Evolutionary conservation across 1,140 invertebrate genomes (phyloP).

Genomic region (Apocrypta bakeri): DNA sequence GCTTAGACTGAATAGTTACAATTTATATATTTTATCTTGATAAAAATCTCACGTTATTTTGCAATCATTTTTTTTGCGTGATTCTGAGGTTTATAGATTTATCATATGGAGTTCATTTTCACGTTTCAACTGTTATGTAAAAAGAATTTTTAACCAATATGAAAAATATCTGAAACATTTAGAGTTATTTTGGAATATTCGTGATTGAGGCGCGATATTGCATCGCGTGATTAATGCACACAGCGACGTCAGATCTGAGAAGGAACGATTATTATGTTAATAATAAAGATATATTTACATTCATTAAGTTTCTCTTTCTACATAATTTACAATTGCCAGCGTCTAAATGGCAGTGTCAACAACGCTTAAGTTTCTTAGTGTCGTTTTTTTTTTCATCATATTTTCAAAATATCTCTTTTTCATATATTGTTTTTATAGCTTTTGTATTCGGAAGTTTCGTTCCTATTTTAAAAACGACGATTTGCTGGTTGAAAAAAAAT

Average conservation of each 20-base stretch:
- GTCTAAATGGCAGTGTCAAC: conserved; percentile 70
- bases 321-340: conserved; percentile 73
- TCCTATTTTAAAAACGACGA: conserved; percentile 33
- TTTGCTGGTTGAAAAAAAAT: conserved; percentile 52
- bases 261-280: conserved; percentile 68
- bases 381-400: conserved; percentile 46
- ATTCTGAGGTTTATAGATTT: not conserved
- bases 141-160: conserved; percentile 17
- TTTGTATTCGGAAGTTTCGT: conserved; percentile 31
- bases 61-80: conserved; percentile 10
- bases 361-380: conserved; percentile 59
- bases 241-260: conserved; percentile 48
- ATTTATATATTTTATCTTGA: conserved; percentile 30
- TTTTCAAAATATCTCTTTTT: conserved; percentile 43
- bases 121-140: not conserved
- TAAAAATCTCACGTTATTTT: not conserved
- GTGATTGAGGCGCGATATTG: conserved; percentile 42
- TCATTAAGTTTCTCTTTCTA: conserved; percentile 69
- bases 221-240: conserved; percentile 35
- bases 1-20: conserved; percentile 41
- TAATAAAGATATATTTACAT: conserved; percentile 74
- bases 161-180: conserved; percentile 44
- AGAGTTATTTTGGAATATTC: conserved; percentile 43
- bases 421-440: conserved; percentile 33
- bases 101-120: conserved; percentile 1